Conservation (phyloP, 2,797 vertebrate species). For the Oreonectes daqikongensis region DNA sequence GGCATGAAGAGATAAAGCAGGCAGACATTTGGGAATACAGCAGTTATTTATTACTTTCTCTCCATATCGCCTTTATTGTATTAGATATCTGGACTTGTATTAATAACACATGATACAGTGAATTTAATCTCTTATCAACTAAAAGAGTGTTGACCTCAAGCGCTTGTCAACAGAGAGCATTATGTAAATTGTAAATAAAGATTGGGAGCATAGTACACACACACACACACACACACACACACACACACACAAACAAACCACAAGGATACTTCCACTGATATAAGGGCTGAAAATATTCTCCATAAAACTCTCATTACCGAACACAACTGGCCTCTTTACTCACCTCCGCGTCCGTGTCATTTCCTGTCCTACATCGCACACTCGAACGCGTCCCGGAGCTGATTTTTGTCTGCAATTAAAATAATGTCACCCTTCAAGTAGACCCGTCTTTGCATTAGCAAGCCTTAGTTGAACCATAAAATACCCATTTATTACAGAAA, state of each 20-base stretch:
- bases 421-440: constrained; percentile 48
- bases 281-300: too few relatives aligned
- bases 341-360: constrained; percentile 25
- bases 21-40: not conserved
- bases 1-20: not conserved
- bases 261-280: too few relatives aligned
- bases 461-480: constrained; percentile 54
- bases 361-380: constrained; percentile 43
- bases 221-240: too few relatives aligned
- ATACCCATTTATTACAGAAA: constrained; percentile 49
- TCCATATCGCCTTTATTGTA: not conserved
- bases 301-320: constrained; percentile 12
- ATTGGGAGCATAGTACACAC: too few relatives aligned
- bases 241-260: too few relatives aligned
- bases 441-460: constrained; percentile 35
- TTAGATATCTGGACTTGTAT: not conserved
- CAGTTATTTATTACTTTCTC: constrained; percentile 3
- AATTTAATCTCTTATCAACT: not conserved
- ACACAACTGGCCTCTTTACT: constrained; percentile 6
- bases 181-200: not conserved
- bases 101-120: not conserved
- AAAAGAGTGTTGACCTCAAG: not conserved
- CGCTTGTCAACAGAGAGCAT: not conserved
- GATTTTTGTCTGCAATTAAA: constrained; percentile 55
- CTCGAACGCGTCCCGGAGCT: constrained; percentile 34